Base-by-base conservation (phyloP, 2,888 invertebrate genomes). In the Hirtodrosophila alboralis region DNA sequence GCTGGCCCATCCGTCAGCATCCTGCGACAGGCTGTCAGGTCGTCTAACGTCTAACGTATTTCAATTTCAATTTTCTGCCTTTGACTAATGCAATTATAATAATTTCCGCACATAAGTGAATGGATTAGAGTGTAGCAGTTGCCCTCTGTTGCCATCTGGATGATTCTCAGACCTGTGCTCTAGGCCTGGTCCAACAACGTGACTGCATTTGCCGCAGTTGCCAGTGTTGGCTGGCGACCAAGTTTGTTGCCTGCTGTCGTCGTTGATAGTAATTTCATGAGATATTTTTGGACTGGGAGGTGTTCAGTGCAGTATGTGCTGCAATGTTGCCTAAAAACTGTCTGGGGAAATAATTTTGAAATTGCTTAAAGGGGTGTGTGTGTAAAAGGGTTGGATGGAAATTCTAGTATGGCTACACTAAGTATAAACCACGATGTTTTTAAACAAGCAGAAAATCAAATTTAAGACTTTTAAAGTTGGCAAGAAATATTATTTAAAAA, bases 21-120 rank as follows among this genome's bases (percentile, higher is more conserved):
- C 68, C 78, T 68, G 74, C 54, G 52, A 53, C 49, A 34, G 45
- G 28, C 36, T 58, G 56, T 56, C 52, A 13, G 34, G 21, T 34
- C 64, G 60, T 49, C 69, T 61, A 73, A 53, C 69, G 23, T 23
- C 23, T 23, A 23, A 18, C 18, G 62, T 57, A 84, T 84, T 85
- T 86, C 86, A 76, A 74, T 87, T 85, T 78, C 84, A 85, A 85
- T 85, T 85, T 85, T 86, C 84, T 79, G 79, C 76, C 79, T 75
- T 67, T 79, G 73, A 72, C 79, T 84, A 87, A 85, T 87, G 79
- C 84, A 87, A 85, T 85, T 86, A 85, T 85, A 81, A 86, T 81
- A 86, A 85, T 85, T 86, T 85, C 73, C 71, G 51, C 33, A 63
- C 63, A 47, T 69, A 72, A 81, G 73, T 77, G 84, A 84, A 84